phyloP scores from a whole-genome alignment of 1,140 invertebrate genomes.

The Akabosia matsudoensis region DNA sequence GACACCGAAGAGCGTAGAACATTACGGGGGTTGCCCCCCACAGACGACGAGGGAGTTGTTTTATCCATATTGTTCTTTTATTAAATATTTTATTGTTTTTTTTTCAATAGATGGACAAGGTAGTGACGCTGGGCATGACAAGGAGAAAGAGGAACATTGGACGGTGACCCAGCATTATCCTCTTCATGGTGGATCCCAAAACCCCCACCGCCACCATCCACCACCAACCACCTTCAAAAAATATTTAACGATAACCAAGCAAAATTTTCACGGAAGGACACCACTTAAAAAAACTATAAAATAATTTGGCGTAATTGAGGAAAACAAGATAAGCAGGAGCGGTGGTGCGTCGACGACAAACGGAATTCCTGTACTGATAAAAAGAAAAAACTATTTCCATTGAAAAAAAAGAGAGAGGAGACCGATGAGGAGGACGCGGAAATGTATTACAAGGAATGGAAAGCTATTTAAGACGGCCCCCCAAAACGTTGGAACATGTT shows the following conservation, averaged over 20 bases:
- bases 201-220: background rate
- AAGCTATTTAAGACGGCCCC: too few relatives aligned
- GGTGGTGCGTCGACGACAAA: background rate
- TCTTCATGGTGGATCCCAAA: background rate
- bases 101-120: too few relatives aligned
- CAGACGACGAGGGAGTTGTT: background rate
- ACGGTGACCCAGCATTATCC: background rate
- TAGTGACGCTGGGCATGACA: background rate
- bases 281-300: background rate
- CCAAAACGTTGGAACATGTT: too few relatives aligned
- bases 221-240: background rate
- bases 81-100: background rate
- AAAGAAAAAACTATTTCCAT: background rate
- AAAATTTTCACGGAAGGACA: background rate
- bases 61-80: background rate
- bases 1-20: constrained; percentile 38
- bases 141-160: background rate
- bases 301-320: background rate
- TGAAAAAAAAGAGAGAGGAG: background rate
- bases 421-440: background rate
- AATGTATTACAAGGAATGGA: too few relatives aligned
- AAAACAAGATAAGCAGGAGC: background rate
- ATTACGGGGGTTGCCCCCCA: background rate
- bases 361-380: too few relatives aligned
- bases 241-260: background rate